A percentile compares a stretch with the other conserved stretches of the same genome.
Conservation (phyloP, 2,888 invertebrate species). For the Nematopogon swammerdamellus region DNA sequence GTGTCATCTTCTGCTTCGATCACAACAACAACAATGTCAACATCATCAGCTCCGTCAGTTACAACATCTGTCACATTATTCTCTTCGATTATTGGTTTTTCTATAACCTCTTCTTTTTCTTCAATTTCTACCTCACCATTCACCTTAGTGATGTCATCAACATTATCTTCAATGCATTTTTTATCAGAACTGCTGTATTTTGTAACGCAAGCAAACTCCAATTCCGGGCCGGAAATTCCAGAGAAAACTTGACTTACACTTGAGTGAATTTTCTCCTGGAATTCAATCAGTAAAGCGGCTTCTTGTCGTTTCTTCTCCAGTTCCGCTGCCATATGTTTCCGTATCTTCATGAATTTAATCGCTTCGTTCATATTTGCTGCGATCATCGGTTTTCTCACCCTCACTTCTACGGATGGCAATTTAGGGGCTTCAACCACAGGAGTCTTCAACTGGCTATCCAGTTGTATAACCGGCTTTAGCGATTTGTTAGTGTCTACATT, state of each 20-base stretch:
- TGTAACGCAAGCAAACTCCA: slow-evolving; percentile 37
- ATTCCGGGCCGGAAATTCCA: slow-evolving; percentile 43
- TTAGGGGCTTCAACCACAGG: slow-evolving; percentile 31
- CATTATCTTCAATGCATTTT: not conserved
- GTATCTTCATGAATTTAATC: slow-evolving; percentile 61
- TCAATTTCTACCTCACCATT: not conserved
- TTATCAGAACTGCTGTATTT: too few relatives aligned
- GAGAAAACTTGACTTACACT: slow-evolving; percentile 48
- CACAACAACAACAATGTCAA: too few relatives aligned
- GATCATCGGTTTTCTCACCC: slow-evolving; percentile 64
- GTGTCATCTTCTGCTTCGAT: too few relatives aligned
- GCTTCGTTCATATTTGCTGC: slow-evolving; percentile 67
- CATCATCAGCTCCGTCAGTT: too few relatives aligned
- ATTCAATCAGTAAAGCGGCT: slow-evolving; percentile 42
- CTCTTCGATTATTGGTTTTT: too few relatives aligned
- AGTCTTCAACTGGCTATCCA: slow-evolving; percentile 36
- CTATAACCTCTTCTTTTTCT: not conserved
- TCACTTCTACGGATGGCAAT: slow-evolving; percentile 40
- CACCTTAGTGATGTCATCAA: not conserved
- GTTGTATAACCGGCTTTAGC: slow-evolving; percentile 32
- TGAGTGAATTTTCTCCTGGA: slow-evolving; percentile 47
- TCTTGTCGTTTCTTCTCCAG: slow-evolving; percentile 55
- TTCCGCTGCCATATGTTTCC: slow-evolving; percentile 61
- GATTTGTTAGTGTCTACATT: slow-evolving; percentile 18
- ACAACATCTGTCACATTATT: too few relatives aligned